phyloP scores from a whole-genome alignment of 1,140 invertebrate species.

The Bombus confusus region DNA sequence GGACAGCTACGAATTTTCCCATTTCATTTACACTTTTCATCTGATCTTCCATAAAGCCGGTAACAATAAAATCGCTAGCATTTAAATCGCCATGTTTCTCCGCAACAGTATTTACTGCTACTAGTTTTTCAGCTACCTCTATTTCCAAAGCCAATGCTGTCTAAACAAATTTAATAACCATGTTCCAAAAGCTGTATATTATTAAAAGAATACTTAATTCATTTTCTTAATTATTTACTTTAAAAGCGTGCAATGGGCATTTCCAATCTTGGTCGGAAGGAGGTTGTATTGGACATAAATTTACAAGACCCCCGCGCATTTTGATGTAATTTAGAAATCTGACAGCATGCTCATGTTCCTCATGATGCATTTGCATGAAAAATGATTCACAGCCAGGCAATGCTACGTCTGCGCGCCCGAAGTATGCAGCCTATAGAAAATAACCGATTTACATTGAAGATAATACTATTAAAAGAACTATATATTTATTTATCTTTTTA shows the following conservation, averaged over 20 bases:
- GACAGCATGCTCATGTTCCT: constrained; percentile 72
- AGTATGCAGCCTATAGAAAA: constrained; percentile 71
- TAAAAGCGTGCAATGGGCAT: constrained; percentile 74
- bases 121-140: constrained; percentile 69
- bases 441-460: background rate
- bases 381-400: constrained; percentile 75
- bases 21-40: constrained; percentile 76
- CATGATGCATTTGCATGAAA: constrained; percentile 77
- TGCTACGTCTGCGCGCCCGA: constrained; percentile 74
- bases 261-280: constrained; percentile 76
- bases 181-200: background rate
- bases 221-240: constrained; percentile 63
- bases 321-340: constrained; percentile 73
- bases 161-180: constrained; percentile 51
- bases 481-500: background rate
- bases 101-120: constrained; percentile 63
- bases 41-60: constrained; percentile 73
- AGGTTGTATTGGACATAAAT: constrained; percentile 61
- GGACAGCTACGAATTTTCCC: constrained; percentile 69
- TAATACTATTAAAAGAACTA: background rate
- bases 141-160: constrained; percentile 71
- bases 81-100: constrained; percentile 72
- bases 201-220: constrained; percentile 15
- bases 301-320: constrained; percentile 71
- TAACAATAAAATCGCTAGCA: constrained; percentile 75